Conservation (phyloP, 2,797 vertebrate genomes). For the Anisognathus igniventris region DNA sequence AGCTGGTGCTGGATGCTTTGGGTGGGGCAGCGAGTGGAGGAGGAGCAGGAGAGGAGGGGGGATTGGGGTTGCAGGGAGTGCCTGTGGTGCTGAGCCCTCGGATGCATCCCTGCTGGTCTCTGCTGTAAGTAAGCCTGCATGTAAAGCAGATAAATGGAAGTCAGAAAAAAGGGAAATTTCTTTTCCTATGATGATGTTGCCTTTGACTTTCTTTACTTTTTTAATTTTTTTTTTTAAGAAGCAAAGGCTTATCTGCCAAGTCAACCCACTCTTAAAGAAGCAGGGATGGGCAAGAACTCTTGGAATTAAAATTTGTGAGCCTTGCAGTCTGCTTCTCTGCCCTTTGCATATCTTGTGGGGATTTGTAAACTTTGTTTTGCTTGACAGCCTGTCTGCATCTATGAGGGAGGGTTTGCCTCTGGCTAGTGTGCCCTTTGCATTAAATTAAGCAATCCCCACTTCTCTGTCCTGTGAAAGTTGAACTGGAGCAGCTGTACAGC, state of each 20-base stretch:
- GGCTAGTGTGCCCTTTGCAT: neutral
- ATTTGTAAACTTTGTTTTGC: constrained; percentile 10
- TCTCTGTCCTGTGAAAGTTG: neutral
- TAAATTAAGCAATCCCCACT: neutral
- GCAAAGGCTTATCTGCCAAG: constrained; percentile 11
- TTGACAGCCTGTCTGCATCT: constrained; percentile 1
- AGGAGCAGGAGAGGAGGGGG: neutral
- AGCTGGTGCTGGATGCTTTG: neutral
- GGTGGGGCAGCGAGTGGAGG: constrained; percentile 18
- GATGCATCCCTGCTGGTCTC: neutral
- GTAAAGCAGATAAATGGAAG: neutral
- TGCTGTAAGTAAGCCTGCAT: constrained; percentile 22
- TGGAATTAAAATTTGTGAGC: constrained; percentile 21
- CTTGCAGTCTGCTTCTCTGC: neutral
- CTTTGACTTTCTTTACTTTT: neutral
- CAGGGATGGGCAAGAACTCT: neutral
- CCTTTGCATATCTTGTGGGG: neutral
- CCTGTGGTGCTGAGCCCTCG: neutral
- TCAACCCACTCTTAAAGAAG: constrained; percentile 32
- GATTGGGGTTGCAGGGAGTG: neutral
- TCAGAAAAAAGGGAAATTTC: neutral
- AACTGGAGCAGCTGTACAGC: neutral
- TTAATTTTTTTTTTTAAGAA: neutral
- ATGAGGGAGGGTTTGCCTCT: neutral
- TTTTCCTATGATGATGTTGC: neutral